Conservation (phyloP, 2,888 invertebrate species). For the Eupithecia inturbata region DNA sequence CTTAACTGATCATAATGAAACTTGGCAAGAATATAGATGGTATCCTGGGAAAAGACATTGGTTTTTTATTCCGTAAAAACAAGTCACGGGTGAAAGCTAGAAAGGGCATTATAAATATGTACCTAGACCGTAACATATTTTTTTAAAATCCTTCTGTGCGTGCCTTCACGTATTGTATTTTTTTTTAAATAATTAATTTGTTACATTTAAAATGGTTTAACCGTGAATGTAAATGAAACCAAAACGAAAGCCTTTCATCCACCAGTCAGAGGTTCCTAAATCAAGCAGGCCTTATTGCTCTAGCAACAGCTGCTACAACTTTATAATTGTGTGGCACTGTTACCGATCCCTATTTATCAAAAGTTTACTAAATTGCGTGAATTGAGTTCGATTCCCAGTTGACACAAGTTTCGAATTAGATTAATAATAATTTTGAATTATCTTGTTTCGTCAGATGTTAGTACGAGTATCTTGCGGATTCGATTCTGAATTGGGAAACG, state of each 20-base stretch:
- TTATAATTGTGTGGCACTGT: conserved; percentile 14
- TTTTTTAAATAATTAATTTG: not conserved
- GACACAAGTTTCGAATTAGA: conserved; percentile 54
- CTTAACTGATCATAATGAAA: not conserved
- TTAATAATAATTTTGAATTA: conserved; percentile 58
- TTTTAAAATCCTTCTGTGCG: not conserved
- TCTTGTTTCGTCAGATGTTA: conserved; percentile 34
- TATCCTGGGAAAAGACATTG: not conserved
- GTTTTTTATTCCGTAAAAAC: not conserved
- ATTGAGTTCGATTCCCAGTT: conserved; percentile 50
- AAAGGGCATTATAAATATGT: no score
- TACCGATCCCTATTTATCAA: conserved; percentile 29
- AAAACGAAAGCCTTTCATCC: not conserved
- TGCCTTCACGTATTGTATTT: not conserved
- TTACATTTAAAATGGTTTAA: not conserved
- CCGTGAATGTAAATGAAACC: not conserved
- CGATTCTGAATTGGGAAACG: not conserved
- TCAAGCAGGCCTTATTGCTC: not conserved
- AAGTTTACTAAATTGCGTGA: conserved; percentile 43
- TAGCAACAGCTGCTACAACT: conserved; percentile 8
- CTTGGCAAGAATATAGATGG: not conserved
- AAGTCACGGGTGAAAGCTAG: no score
- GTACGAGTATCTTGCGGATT: conserved; percentile 12
- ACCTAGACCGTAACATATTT: not conserved
- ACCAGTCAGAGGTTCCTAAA: not conserved